Evolutionary conservation across 2,888 invertebrate genomes (phyloP).

Genomic region (Priocnemis perturbator): DNA sequence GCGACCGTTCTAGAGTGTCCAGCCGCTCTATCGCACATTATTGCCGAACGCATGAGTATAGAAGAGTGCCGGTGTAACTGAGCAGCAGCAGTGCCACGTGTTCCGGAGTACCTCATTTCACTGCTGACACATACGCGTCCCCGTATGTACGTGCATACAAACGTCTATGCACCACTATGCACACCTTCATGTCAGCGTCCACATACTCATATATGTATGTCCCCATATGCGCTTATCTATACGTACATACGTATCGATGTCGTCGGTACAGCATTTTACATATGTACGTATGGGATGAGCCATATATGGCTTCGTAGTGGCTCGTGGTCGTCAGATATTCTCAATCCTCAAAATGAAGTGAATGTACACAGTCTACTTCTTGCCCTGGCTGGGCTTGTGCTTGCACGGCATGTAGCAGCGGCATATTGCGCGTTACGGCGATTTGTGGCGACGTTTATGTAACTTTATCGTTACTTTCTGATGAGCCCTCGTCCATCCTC

Average conservation of each 20-base stretch:
- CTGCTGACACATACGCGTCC: constrained; percentile 1
- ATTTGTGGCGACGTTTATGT: too few species aligned
- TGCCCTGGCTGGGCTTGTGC: background rate
- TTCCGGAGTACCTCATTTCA: constrained; percentile 35
- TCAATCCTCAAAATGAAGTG: constrained; percentile 7
- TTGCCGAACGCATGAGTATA: constrained; percentile 29
- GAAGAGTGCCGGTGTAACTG: constrained; percentile 36
- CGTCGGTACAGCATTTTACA: too few species aligned
- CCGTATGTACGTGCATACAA: background rate
- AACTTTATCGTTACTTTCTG: too few species aligned
- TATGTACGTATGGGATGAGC: too few species aligned
- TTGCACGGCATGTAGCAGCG: background rate
- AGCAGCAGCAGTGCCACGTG: constrained; percentile 39
- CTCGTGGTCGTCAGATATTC: too few species aligned
- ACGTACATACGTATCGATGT: constrained; percentile 18
- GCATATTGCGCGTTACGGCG: too few species aligned
- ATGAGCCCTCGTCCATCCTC: too few species aligned
- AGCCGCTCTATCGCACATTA: constrained; percentile 26
- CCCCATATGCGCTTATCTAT: constrained; percentile 9
- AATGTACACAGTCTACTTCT: background rate
- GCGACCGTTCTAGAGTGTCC: constrained; percentile 18
- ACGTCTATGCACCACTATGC: too few species aligned
- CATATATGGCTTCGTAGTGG: too few species aligned
- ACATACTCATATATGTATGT: too few species aligned
- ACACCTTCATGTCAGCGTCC: too few species aligned